These are phyloP conservation scores for Crocodylus rhombifer DNA, from an alignment of 2,797 vertebrate species.

Conservation along the genomic window DNA sequence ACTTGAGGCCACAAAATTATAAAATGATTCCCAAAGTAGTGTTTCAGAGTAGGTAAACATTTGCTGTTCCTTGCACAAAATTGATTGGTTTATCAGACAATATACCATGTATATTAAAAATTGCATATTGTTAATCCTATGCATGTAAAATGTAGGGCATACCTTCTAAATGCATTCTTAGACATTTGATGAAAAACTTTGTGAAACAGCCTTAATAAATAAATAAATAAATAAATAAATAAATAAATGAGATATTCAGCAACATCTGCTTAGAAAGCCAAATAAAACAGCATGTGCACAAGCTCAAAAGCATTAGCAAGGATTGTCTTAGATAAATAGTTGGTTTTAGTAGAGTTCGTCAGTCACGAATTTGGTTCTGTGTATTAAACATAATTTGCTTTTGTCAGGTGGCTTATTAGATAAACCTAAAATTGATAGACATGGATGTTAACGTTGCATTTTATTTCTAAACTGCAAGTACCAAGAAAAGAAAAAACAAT, in stretches of 20 bases:
- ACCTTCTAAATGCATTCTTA: neutral
- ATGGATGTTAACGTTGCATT: neutral
- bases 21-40: fast-evolving
- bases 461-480: neutral
- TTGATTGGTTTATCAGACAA: neutral
- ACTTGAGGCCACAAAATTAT: neutral
- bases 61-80: neutral
- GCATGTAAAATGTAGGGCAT: neutral
- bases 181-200: neutral
- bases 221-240: neutral
- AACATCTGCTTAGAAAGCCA: neutral
- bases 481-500: neutral
- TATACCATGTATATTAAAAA: fast-evolving
- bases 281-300: neutral
- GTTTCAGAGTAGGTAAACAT: neutral
- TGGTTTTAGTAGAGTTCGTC: neutral
- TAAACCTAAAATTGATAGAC: neutral
- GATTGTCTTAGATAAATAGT: neutral
- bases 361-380: neutral
- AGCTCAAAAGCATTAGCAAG: neutral
- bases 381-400: neutral
- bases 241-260: neutral
- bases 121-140: too few species aligned
- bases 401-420: too few species aligned
- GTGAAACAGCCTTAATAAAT: neutral